Evolutionary conservation across 2,888 invertebrate species (phyloP).

Genomic region (Polydrusus tereticollis): DNA sequence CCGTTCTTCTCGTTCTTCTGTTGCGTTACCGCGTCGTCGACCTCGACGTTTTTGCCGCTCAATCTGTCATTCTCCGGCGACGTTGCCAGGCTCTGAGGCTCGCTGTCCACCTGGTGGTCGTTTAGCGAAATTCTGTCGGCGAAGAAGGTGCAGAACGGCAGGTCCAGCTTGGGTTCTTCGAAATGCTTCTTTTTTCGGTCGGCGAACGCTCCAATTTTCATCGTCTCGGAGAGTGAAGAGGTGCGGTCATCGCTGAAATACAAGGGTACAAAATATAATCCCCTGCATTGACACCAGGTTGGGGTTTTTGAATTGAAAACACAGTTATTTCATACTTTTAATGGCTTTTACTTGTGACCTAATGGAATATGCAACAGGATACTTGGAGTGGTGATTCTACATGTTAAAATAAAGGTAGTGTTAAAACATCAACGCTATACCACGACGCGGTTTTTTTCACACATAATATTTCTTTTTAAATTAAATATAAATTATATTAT

Average conservation of each 20-base stretch:
- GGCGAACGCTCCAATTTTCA: constrained; percentile 85
- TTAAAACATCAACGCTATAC: no score
- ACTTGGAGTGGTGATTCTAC: no score
- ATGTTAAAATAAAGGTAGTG: no score
- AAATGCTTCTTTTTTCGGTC: constrained; percentile 73
- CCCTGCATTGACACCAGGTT: background rate
- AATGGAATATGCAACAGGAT: no score
- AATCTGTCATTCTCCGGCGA: constrained; percentile 44
- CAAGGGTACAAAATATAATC: background rate
- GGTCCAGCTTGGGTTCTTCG: constrained; percentile 70
- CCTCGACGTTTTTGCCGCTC: constrained; percentile 20
- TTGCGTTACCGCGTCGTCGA: constrained; percentile 27
- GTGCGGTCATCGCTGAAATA: constrained; percentile 74
- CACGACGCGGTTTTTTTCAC: no score
- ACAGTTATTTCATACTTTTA: no score
- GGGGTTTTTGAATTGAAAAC: background rate
- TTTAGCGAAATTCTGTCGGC: constrained; percentile 60
- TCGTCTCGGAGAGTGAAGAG: constrained; percentile 78
- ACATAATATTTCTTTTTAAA: no score
- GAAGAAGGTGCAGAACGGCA: constrained; percentile 76
- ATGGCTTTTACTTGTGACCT: no score
- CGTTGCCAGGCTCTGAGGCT: constrained; percentile 40
- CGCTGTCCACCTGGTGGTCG: constrained; percentile 46
- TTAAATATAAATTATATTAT: no score
- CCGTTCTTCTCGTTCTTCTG: constrained; percentile 53